phyloP scores from a whole-genome alignment of 2,888 invertebrate genomes.

The Agrotis puta region DNA sequence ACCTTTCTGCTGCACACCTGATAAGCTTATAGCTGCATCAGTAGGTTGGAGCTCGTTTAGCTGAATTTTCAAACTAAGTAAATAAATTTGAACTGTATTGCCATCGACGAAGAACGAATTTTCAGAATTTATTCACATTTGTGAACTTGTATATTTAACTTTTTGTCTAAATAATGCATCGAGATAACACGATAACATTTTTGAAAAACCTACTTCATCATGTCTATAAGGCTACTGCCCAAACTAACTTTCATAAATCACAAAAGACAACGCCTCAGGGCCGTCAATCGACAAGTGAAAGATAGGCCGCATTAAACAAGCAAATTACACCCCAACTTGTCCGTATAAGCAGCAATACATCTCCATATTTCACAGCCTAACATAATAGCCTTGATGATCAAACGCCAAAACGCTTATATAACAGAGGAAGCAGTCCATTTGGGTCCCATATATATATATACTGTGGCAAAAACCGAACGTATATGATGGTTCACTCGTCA shows the following conservation, averaged over 20 bases:
- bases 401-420: conserved; percentile 62
- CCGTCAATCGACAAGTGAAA: conserved; percentile 41
- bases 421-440: conserved; percentile 71
- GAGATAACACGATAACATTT: no score
- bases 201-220: not conserved
- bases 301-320: conserved; percentile 40
- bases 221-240: not conserved
- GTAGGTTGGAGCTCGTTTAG: no score
- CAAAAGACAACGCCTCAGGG: conserved; percentile 7
- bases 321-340: conserved; percentile 50
- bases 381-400: conserved; percentile 58
- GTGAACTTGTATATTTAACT: no score
- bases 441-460: conserved; percentile 54
- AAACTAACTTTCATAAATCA: conserved; percentile 33
- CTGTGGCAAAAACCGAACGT: conserved; percentile 65
- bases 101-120: no score
- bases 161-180: not conserved
- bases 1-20: no score
- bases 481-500: conserved; percentile 62
- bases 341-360: conserved; percentile 54
- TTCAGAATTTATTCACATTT: not conserved
- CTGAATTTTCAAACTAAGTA: no score
- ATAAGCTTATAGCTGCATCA: no score
- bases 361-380: conserved; percentile 51
- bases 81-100: no score